Conservation (phyloP, 2,888 invertebrate species). For the Himalopsyche anomala region DNA sequence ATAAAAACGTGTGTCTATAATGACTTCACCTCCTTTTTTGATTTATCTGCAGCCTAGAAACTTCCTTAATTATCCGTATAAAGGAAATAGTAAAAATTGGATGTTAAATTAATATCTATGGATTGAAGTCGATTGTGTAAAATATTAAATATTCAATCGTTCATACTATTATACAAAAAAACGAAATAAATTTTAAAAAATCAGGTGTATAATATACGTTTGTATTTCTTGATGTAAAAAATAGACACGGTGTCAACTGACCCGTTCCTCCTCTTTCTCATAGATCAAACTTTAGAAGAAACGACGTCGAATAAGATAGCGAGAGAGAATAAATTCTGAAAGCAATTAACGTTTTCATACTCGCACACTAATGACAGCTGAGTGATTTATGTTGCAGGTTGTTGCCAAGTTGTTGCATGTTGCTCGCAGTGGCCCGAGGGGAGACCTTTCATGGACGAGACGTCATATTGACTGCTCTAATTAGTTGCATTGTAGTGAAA, state of each 20-base stretch:
- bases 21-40: too few relatives aligned
- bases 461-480: slow-evolving; percentile 40
- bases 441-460: slow-evolving; percentile 41
- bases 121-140: too few relatives aligned
- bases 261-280: slow-evolving; percentile 2
- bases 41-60: too few relatives aligned
- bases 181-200: too few relatives aligned
- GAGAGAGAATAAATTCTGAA: slow-evolving; percentile 4
- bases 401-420: slow-evolving; percentile 12
- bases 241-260: not conserved
- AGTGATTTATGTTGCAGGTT: slow-evolving; percentile 28
- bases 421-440: slow-evolving; percentile 16
- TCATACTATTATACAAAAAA: too few relatives aligned
- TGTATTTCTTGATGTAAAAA: not conserved
- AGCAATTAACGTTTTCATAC: slow-evolving; percentile 40
- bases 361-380: slow-evolving; percentile 37
- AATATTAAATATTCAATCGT: too few relatives aligned
- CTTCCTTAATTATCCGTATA: too few relatives aligned
- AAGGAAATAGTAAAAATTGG: too few relatives aligned
- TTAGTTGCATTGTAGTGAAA: slow-evolving; percentile 35
- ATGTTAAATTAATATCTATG: too few relatives aligned
- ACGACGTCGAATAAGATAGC: slow-evolving; percentile 5
- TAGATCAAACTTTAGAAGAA: not conserved
- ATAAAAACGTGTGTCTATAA: too few relatives aligned
- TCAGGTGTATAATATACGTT: not conserved